A percentile compares a stretch with the other conserved stretches of the same genome.
phyloP scores from a whole-genome alignment of 2,797 vertebrate genomes.

The Myripristis jacobus region DNA sequence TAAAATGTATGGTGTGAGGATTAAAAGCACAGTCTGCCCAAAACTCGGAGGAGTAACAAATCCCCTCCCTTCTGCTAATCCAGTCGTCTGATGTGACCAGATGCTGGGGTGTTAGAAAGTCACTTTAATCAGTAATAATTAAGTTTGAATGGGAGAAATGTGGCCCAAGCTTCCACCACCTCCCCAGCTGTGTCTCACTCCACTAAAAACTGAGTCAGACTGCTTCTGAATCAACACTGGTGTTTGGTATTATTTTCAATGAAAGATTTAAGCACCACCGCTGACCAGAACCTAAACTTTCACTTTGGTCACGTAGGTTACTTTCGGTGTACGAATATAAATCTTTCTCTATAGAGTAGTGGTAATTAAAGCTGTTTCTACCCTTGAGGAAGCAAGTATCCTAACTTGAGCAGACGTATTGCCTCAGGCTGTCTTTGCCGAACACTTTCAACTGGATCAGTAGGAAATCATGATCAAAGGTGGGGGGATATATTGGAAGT shows the following conservation, averaged over 20 bases:
- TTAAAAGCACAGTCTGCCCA: slow-evolving; percentile 61
- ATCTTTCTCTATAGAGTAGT: slow-evolving; percentile 9
- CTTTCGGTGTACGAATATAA: slow-evolving; percentile 24
- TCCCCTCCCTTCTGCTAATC: slow-evolving; percentile 62
- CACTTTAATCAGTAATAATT: slow-evolving; percentile 84
- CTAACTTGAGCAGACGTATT: slow-evolving; percentile 54
- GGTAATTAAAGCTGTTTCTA: slow-evolving; percentile 64
- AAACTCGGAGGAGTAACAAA: slow-evolving; percentile 49
- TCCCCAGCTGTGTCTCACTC: slow-evolving; percentile 69
- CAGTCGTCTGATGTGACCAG: slow-evolving; percentile 74
- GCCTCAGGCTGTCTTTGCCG: slow-evolving; percentile 61
- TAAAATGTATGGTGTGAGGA: slow-evolving; percentile 38
- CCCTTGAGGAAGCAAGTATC: slow-evolving; percentile 40
- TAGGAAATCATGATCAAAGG: slow-evolving; percentile 76
- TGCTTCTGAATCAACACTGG: neutral
- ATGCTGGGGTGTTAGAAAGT: slow-evolving; percentile 75
- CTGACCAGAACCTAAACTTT: slow-evolving; percentile 29
- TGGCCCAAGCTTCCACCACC: slow-evolving; percentile 56
- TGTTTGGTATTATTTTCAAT: slow-evolving; percentile 60
- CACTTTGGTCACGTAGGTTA: slow-evolving; percentile 60
- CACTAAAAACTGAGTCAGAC: slow-evolving; percentile 38
- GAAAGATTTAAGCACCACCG: slow-evolving; percentile 29
- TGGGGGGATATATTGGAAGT: slow-evolving; percentile 61
- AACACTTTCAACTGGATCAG: slow-evolving; percentile 70
- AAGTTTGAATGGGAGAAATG: slow-evolving; percentile 68